Base-by-base conservation (phyloP, 2,888 invertebrate genomes). In the Heliconius charithonia region DNA sequence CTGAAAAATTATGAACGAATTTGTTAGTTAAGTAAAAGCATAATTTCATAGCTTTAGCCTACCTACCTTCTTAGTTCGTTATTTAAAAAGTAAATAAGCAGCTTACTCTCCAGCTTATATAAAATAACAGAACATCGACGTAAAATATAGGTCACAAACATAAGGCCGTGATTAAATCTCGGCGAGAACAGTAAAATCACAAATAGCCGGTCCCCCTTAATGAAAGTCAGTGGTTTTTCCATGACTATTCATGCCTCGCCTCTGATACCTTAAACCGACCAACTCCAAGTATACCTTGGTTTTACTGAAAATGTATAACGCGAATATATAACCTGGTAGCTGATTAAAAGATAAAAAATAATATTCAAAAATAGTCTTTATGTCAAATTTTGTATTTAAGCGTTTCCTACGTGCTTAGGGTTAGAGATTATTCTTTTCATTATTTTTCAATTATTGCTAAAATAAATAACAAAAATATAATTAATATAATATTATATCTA, bases 181-280 rank as follows among this genome's bases (percentile, higher is more conserved):
- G 32, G 27, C 79, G 82, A 85, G 84, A 84, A 84, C 82, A 83
- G 85, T 82, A 83, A 81, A 76, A 80, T 75, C 78, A 78, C 72
- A 81, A 82, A 80, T 81, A 84, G 80, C 82, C 81, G 82, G 81
- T 62, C 80, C 78, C 81, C 82, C 83, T 84, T 91, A 90, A 92
- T 90, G 91, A 91, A 91, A 90, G 86, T 85, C 86, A 83, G 90
- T 83, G 90, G 89, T 89, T 91, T 77, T 89, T 89, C 85, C 90
- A 92, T 93, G 92, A 91, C 89, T 93, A 93, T 91, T 92, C 92
- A 92, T 92, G 91, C 87, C 85, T 87, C 13, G 67, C 67, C 67
- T 87, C 70, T 29, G 77, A 82, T 81, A 83, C 84, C 83, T 82
- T 81, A 83, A 81, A 84, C 72, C 72, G 29, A 72, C 65, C 59